Base-by-base conservation (phyloP, 2,888 invertebrate genomes). In the Aelia acuminata region DNA sequence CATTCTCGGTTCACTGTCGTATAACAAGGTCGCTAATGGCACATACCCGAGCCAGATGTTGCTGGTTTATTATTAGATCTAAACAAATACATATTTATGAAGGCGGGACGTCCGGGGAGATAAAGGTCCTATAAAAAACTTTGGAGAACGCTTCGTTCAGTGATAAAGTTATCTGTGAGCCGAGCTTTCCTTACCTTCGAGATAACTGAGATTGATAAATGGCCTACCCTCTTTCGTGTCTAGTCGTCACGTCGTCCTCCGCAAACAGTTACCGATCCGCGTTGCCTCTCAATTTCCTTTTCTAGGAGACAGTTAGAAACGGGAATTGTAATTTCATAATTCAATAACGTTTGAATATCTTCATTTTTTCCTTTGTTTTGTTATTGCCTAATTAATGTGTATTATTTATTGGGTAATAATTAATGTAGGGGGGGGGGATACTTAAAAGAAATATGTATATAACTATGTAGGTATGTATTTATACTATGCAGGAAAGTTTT, bases 131-230 rank as follows among this genome's bases (percentile, higher is more conserved):
- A 70, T 70, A 70, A 70, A 70, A 70, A 35, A 11, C 63, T 31
- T 31, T 31, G 31, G 18, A 70, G 31, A 70, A 35, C n/a, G 13
- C 39, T 22, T 22, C n/a, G 43, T 43, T 80, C n/a, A n/a, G 43
- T 47, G 80, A 80, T 47, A 47, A 80, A 80, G 80, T n/a, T 39
- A 80, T 80, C 80, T 43, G 43, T 43, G 43, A 75, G 5, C 15
- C 39, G 39, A 43, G 43, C 80, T 80, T 80, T 80, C 80, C 80
- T 80, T 80, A 80, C n/a, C 43, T 80, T 80, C 11, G n/a, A 80
- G 80, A 80, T 80, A 80, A 43, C n/a, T 80, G 39, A n/a, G 80
- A 80, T 43, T 80, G 80, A 80, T 80, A 80, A 80, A 80, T 80
- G 43, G 80, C 43, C 80, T 80, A 43, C 43, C 43, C 43, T n/a